These are phyloP conservation scores for Zapus hudsonius DNA, from an alignment of 2,113 vertebrate genomes.

Conservation along the genomic window DNA sequence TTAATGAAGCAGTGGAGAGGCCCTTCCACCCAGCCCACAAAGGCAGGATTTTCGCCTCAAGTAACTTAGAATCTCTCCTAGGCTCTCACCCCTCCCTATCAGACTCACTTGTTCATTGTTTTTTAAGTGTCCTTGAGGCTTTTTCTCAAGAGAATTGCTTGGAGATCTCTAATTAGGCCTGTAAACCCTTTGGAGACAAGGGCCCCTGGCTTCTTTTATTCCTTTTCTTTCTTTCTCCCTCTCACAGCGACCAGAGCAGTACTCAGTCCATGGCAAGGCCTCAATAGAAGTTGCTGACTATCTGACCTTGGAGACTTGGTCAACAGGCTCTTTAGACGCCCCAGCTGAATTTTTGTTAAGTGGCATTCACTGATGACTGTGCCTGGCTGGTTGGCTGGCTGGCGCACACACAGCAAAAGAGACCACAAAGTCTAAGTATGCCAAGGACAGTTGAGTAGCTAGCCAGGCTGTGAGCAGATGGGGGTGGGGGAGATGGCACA, in stretches of 20 bases:
- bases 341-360: conserved; percentile 41
- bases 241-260: neutral
- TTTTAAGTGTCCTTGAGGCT: conserved; percentile 62
- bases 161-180: conserved; percentile 59
- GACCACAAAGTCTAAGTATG: neutral
- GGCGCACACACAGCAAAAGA: neutral
- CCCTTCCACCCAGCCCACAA: conserved; percentile 34
- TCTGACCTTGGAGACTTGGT: conserved; percentile 67
- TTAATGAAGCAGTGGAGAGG: conserved; percentile 56
- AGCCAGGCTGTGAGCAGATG: conserved; percentile 53
- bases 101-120: conserved; percentile 42
- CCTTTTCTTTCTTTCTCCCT: conserved; percentile 56
- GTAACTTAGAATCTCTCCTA: conserved; percentile 61
- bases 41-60: conserved; percentile 61
- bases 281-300: conserved; percentile 61
- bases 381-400: neutral
- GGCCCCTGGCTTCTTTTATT: conserved; percentile 51
- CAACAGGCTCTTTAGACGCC: conserved; percentile 47
- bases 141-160: conserved; percentile 54
- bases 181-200: conserved; percentile 46
- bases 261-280: neutral
- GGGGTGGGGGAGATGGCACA: neutral
- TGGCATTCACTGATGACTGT: conserved; percentile 28
- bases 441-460: conserved; percentile 51
- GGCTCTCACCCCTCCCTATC: conserved; percentile 1